phyloP scores from a whole-genome alignment of 2,888 invertebrate genomes.

The Sylvicola cinctus region DNA sequence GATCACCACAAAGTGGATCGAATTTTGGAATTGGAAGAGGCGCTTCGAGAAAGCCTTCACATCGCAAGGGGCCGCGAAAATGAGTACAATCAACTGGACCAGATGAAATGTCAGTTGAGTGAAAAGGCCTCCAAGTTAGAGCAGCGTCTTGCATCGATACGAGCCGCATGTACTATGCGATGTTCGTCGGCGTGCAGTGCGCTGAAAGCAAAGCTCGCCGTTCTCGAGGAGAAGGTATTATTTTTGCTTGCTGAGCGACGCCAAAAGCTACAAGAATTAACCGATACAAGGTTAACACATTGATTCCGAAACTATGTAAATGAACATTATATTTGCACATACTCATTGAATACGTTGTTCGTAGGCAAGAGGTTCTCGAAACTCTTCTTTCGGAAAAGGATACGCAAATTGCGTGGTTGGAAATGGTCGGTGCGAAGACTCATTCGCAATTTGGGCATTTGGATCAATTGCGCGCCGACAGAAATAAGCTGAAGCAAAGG shows the following conservation, averaged over 20 bases:
- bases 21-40: slow-evolving; percentile 64
- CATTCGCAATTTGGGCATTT: slow-evolving; percentile 41
- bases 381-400: slow-evolving; percentile 75
- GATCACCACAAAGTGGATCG: slow-evolving; percentile 22
- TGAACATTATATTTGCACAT: not conserved
- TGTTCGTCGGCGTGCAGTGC: not conserved
- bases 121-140: not conserved
- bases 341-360: not conserved
- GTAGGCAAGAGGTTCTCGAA: slow-evolving; percentile 65
- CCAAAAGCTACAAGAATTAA: slow-evolving; percentile 5
- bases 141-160: slow-evolving; percentile 4
- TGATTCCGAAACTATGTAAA: not conserved
- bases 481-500: slow-evolving; percentile 45
- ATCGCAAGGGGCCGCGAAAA: slow-evolving; percentile 35
- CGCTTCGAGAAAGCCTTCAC: slow-evolving; percentile 57
- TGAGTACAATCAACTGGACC: slow-evolving; percentile 41
- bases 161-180: slow-evolving; percentile 1
- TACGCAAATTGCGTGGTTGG: slow-evolving; percentile 63
- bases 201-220: slow-evolving; percentile 3
- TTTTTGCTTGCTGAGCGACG: slow-evolving; percentile 5
- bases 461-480: slow-evolving; percentile 45
- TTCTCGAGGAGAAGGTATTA: slow-evolving; percentile 3
- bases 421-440: slow-evolving; percentile 47
- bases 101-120: slow-evolving; percentile 21
- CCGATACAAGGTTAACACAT: slow-evolving; percentile 4